Base-by-base conservation (phyloP, 1,140 invertebrate genomes). In the Anastatus disparis region DNA sequence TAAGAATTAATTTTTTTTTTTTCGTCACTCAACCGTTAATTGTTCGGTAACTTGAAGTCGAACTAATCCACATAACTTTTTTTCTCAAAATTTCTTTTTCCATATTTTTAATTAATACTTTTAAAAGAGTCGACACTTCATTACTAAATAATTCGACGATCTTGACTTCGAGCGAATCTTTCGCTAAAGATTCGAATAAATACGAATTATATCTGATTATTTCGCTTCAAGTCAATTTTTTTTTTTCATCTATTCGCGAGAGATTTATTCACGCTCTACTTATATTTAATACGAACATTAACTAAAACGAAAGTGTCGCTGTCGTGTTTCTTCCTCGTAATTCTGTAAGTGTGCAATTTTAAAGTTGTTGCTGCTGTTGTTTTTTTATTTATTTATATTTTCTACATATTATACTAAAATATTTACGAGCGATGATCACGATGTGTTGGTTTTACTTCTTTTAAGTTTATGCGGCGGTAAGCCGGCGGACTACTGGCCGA, bases 391-490 rank as follows among this genome's bases (percentile, higher is more conserved):
- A 46, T 55, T 55, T 20, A 59, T 26, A 59, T 59, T 59, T 59
- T n/a, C 56, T 59, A 59, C 26, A n/a, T 59, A 26, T 42, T n/a
- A 42, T 22, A 7, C 56, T 59, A 52, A 40, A 53, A 64, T 42
- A 35, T 38, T 42, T n/a, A n/a, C 44, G 62, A 64, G 31, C 46
- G 48, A 53, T 64, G 48, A 64, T 64, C 31, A 64, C 48, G 31
- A 53, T 64, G 46, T 44, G 35, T 38, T 38, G 9, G 40, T 44
- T 15, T 44, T 12, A 44, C 3, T 9, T 8, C 15, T 8, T 15
- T 8, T 44, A 50, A 50, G 71, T 7, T n/a, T 24, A 71, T 24
- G 74, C 74, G 67, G 78, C 76, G 77, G 79, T 78, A 81, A 79
- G 75, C 75, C 75, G 74, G 52, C 67, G 71, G 75, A 70, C 75